These are phyloP conservation scores for Dendrocincla fuliginosa DNA, from an alignment of 2,797 vertebrate species.

Conservation along the genomic window DNA sequence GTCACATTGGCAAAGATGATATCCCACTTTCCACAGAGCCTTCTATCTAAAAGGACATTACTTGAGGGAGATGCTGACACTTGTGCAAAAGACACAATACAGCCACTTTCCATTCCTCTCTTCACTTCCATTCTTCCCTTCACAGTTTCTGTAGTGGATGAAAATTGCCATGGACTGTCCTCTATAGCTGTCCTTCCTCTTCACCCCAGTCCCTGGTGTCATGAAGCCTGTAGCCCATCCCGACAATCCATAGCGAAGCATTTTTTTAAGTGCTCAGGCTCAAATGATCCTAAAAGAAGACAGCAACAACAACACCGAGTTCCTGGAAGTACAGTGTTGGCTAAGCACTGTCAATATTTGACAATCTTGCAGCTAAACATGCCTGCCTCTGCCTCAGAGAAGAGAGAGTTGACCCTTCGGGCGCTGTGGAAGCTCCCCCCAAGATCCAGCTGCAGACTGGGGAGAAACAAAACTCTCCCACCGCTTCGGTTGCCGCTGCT, in stretches of 20 bases:
- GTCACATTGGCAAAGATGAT: not conserved
- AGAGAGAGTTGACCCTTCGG: not conserved
- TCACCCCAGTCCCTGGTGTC: not conserved
- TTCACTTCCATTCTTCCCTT: not conserved
- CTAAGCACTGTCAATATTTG: not conserved
- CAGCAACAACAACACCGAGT: not conserved
- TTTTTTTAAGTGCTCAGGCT: not conserved
- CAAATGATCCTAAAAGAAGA: not conserved
- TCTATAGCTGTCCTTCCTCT: not conserved
- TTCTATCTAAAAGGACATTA: not conserved
- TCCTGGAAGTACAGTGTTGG: constrained; percentile 20
- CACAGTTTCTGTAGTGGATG: not conserved
- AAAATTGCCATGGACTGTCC: not conserved
- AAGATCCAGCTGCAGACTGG: constrained; percentile 23
- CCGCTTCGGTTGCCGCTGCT: constrained; percentile 1
- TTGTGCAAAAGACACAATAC: not conserved
- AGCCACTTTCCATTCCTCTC: not conserved
- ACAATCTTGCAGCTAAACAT: not conserved
- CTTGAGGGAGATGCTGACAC: not conserved
- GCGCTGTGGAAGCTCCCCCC: not conserved
- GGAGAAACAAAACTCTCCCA: constrained; percentile 40
- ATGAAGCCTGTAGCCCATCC: not conserved
- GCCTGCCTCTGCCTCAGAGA: not conserved
- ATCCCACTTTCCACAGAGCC: not conserved
- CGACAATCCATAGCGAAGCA: not conserved